Base-by-base conservation (phyloP, 2,888 invertebrate species). In the Loripinus fragilis region DNA sequence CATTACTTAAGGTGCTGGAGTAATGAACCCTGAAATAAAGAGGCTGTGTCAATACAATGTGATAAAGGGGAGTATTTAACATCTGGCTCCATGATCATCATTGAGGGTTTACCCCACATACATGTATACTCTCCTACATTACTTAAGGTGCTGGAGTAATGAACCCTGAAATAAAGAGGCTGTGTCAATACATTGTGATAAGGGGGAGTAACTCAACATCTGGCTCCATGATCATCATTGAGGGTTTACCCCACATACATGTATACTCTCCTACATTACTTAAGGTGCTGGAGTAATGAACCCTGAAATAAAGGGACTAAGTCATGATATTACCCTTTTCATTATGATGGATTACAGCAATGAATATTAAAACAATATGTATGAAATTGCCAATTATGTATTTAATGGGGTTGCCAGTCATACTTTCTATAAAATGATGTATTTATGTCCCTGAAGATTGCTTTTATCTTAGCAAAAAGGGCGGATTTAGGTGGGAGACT, bases 141-240 rank as follows among this genome's bases (percentile, higher is more conserved):
- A 38, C 88, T 87, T 17, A 72, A 66, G 2, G 92, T 91, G 5
- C 91, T 91, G 2, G 93, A 92, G 71, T 93, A 93, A 71, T 93
- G 93, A 20, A 85, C 86, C 15, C 92, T 92, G 83, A 28, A 76
- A 50, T 20, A 20, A 45, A 20, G 45, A 45, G 17, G 12, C 5
- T 8, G 7, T 8, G 38, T 38, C 38, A 38, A 38, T 8, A 38
- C 38, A 38, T 8, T 38, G 38, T 38, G 12, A 12, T 38, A n/a
- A n/a, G n/a, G n/a, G n/a, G n/a, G n/a, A n/a, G n/a, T 87, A 3
- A 93, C 94, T 94, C 93, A 94, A 85, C 94, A 94, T 10, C 93
- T 93, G 17, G 89, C 93, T 8, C 94, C 94, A n/a, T 89, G 85
- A 60, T 90, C 86, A 79, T 92, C 89, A 81, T 94, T 94, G 65